Conservation (phyloP, 2,888 invertebrate species). For the Parapristionchus giblindavisi region DNA sequence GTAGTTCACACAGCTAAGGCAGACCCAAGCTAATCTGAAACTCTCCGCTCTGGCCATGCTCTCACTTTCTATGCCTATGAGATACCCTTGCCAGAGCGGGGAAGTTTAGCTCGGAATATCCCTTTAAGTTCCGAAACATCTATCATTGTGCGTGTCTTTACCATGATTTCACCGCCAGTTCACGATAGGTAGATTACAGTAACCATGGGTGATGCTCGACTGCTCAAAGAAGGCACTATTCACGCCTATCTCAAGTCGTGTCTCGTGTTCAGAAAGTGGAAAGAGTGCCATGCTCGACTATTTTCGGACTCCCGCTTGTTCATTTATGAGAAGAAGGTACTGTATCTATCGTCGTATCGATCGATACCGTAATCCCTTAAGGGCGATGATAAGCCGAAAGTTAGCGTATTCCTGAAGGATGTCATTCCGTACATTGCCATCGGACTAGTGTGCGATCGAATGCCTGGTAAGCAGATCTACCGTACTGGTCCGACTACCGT, state of each 20-base stretch:
- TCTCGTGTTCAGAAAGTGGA: conserved; percentile 18
- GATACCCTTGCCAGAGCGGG: too few species aligned
- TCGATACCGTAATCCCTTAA: background rate
- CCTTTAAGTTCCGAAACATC: too few species aligned
- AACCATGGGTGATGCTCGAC: background rate
- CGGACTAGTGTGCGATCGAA: conserved; percentile 19
- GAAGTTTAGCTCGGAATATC: too few species aligned
- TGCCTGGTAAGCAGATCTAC: conserved; percentile 8
- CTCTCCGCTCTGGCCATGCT: too few species aligned
- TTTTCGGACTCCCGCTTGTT: conserved; percentile 6
- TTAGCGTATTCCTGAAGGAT: conserved; percentile 1
- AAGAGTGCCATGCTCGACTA: background rate
- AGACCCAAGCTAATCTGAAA: too few species aligned
- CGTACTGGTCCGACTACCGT: background rate
- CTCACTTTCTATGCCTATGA: too few species aligned
- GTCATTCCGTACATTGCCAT: conserved; percentile 26
- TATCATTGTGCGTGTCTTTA: too few species aligned
- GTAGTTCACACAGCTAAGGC: too few species aligned
- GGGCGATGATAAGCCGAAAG: conserved; percentile 18
- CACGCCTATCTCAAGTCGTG: background rate
- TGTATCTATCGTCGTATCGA: background rate
- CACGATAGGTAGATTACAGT: too few species aligned
- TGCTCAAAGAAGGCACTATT: conserved; percentile 14
- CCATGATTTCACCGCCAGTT: background rate
- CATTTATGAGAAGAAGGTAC: conserved; percentile 3